Evolutionary conservation across 2,888 invertebrate genomes (phyloP), one percentile per base, ranked within the genome.

Genomic region (Minunthozetes semirufus): DNA sequence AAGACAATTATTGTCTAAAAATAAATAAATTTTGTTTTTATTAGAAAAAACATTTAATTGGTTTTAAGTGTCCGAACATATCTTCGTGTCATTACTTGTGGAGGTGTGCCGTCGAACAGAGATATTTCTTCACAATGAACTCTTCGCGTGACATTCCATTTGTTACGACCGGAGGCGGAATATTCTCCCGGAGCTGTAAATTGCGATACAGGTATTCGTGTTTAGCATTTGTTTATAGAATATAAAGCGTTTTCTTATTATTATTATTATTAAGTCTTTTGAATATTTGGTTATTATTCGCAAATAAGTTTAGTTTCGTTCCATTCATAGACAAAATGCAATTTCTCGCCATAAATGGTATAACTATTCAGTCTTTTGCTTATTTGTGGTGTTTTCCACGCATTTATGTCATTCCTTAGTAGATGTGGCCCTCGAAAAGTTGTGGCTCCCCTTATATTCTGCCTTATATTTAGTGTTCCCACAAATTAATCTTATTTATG

Each of bases 81-180:
- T 89, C 92, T 61, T 90, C 94, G 73, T 96, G 96, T 82, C 90
- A 95, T 79, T 94, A 97, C 84, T 90, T 98, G 77, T 98, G 97
- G 97, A 89, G 93, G 82, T 95, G 95, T 85, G 94, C 96, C 70
- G 93, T 97, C 79, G 96, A 97, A 82, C 97, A 97, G 85, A 93
- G 96, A 89, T 86, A 96, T 79, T 98, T 98, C 86, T 98, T 95
- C 85, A 97, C 96, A 77, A 87, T 94, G 82, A 89, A 91, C 76
- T 90, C 91, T 78, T 92, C 93, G 78, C 89, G 91, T 76, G 92
- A 93, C 83, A 92, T 92, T 71, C 90, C 93, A 74, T 91, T 92
- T 78, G 82, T 86, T 38, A 90, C 93, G 78, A 91, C 92, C 22
- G 93, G 94, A 72, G 94, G 94, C 71, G 92, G 93, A 70, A 88